A percentile compares a stretch with the other conserved stretches of the same genome.
Evolutionary conservation across 2,113 vertebrate species (phyloP).

Genomic region (rabbit (Oryctolagus cuniculus)): DNA sequence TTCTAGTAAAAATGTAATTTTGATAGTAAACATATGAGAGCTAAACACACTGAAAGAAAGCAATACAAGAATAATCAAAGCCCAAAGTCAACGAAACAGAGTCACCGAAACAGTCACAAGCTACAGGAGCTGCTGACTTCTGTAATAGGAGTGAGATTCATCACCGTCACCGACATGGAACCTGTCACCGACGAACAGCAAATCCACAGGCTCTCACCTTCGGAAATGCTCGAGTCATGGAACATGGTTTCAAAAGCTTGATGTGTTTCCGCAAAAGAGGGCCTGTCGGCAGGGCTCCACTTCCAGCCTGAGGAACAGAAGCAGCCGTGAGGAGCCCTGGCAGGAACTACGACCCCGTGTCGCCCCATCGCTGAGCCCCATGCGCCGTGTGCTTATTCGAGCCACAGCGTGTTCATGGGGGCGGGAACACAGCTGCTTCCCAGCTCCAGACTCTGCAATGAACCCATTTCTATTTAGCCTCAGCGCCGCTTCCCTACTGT

Average conservation of each 20-base stretch:
- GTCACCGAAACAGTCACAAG: neutral
- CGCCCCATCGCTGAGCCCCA: neutral
- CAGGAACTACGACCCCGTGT: fast-evolving
- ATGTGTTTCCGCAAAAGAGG: conserved; percentile 97
- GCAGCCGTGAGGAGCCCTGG: neutral
- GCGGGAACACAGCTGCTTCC: neutral
- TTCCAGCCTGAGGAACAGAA: conserved; percentile 93
- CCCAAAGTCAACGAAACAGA: neutral
- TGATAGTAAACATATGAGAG: conserved; percentile 20
- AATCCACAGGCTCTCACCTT: conserved; percentile 89
- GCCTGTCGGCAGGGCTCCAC: conserved; percentile 97
- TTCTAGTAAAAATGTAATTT: conserved; percentile 57
- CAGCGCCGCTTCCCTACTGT: neutral
- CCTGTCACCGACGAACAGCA: neutral
- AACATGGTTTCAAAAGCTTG: conserved; percentile 99
- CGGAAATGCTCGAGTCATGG: conserved; percentile 98
- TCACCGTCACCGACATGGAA: no score
- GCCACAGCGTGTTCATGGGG: neutral
- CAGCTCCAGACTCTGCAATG: neutral
- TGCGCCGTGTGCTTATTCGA: neutral
- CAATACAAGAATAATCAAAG: neutral
- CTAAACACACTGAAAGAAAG: conserved; percentile 41
- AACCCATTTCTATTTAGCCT: neutral
- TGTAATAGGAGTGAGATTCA: neutral
- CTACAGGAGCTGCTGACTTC: neutral